A percentile compares a stretch with the other conserved stretches of the same genome.
These are phyloP conservation scores for Setophaga kirtlandii DNA, from an alignment of 2,113 vertebrate genomes.

Conservation along the genomic window DNA sequence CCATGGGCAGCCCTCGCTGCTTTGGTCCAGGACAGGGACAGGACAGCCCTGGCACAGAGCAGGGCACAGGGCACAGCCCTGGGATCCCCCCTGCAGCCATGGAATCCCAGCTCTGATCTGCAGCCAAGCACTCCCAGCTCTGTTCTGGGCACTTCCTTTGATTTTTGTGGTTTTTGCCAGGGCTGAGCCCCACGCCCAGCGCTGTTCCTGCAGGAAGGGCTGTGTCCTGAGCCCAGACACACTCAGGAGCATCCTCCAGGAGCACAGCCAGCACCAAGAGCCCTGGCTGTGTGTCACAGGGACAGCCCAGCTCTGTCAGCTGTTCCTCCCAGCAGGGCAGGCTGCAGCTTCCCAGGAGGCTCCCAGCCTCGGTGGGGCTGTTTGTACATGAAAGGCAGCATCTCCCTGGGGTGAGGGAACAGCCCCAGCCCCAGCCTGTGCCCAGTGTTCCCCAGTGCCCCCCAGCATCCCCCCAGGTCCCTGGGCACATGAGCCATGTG, in stretches of 20 bases:
- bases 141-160: not conserved
- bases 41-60: too few species aligned
- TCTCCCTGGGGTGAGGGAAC: not conserved
- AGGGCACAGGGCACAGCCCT: not conserved
- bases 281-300: not conserved
- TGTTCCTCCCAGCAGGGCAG: accelerated
- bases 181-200: not conserved
- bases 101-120: not conserved
- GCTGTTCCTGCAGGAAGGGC: slow-evolving; percentile 26
- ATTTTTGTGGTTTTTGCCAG: not conserved
- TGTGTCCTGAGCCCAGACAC: not conserved
- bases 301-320: not conserved
- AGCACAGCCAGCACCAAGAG: not conserved
- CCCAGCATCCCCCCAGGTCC: not conserved
- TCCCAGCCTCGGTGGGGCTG: not conserved
- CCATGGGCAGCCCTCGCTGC: not conserved
- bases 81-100: not conserved
- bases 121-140: not conserved
- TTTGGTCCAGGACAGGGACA: too few species aligned
- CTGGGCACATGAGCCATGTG: accelerated
- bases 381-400: not conserved
- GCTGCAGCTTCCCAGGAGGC: not conserved
- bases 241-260: not conserved
- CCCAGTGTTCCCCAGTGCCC: not conserved
- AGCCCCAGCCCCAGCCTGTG: not conserved